A percentile compares a stretch with the other conserved stretches of the same genome.
phyloP scores from a whole-genome alignment of 2,797 vertebrate species.

The Tarsius wallacei region DNA sequence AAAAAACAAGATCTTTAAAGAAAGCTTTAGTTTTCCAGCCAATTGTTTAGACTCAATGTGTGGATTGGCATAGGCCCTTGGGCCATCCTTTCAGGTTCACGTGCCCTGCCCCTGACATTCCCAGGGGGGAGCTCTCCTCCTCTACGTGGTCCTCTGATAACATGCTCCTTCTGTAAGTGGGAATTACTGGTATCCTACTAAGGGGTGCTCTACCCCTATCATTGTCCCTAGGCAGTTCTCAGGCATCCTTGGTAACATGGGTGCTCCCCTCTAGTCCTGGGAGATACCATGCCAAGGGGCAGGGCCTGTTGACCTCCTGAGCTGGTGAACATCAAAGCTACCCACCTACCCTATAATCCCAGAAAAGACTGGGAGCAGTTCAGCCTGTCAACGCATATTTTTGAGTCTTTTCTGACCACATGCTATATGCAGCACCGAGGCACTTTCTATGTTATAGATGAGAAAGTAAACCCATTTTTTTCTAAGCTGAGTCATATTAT shows the following conservation, averaged over 20 bases:
- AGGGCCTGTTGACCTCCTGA: background rate
- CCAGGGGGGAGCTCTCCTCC: background rate
- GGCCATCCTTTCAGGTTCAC: background rate
- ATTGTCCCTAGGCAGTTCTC: background rate
- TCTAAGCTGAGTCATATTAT: background rate
- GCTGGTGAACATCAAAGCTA: background rate
- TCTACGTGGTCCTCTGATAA: background rate
- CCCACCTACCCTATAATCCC: background rate
- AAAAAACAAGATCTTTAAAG: background rate
- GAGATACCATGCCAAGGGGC: background rate
- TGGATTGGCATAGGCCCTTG: accelerated
- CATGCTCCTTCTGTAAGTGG: no score
- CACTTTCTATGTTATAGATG: background rate
- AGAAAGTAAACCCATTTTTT: background rate
- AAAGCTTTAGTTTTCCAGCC: background rate
- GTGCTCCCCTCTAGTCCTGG: no score
- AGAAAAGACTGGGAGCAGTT: background rate
- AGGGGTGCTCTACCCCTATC: background rate
- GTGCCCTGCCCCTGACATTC: background rate
- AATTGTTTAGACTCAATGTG: background rate
- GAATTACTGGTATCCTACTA: background rate
- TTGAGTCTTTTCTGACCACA: no score
- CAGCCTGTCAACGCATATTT: background rate
- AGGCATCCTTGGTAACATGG: no score
- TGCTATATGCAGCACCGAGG: no score